Evolutionary conservation across 2,888 invertebrate genomes (phyloP).

Genomic region (Rhaphigaster nebulosa): DNA sequence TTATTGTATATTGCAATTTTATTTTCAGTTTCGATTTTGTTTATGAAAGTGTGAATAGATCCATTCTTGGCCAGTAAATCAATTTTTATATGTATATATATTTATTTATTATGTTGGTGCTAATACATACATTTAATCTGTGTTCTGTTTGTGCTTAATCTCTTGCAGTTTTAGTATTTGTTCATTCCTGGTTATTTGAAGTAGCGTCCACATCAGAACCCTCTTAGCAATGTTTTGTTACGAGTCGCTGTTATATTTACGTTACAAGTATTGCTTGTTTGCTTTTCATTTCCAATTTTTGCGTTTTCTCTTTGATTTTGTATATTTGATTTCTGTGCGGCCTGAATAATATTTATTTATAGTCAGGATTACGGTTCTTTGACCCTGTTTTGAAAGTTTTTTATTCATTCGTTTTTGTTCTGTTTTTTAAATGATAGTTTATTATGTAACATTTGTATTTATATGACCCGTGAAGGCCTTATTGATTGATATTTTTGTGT

Average conservation of each 20-base stretch:
- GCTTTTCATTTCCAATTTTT: background rate
- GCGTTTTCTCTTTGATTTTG: background rate
- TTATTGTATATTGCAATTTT: no score
- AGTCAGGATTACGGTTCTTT: background rate
- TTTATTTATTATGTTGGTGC: no score
- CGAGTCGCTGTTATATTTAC: background rate
- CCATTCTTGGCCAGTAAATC: no score
- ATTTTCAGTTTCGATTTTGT: no score
- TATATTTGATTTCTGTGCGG: background rate
- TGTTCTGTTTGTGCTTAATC: background rate
- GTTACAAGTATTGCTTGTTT: background rate
- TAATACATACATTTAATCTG: no score
- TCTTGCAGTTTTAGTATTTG: background rate
- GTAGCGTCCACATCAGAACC: background rate
- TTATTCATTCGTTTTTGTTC: background rate
- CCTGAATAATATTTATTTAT: background rate
- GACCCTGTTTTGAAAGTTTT: background rate
- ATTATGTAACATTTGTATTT: no score
- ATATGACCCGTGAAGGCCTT: no score
- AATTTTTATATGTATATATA: no score
- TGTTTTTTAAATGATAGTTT: no score
- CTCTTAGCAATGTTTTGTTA: background rate
- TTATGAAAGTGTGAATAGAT: no score
- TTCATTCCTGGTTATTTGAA: background rate
- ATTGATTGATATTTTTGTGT: no score